Percentiles rank a stretch among this genome's conserved stretches.
Evolutionary conservation across 2,113 vertebrate genomes (phyloP).

Genomic region (Lycocorax pyrrhopterus): DNA sequence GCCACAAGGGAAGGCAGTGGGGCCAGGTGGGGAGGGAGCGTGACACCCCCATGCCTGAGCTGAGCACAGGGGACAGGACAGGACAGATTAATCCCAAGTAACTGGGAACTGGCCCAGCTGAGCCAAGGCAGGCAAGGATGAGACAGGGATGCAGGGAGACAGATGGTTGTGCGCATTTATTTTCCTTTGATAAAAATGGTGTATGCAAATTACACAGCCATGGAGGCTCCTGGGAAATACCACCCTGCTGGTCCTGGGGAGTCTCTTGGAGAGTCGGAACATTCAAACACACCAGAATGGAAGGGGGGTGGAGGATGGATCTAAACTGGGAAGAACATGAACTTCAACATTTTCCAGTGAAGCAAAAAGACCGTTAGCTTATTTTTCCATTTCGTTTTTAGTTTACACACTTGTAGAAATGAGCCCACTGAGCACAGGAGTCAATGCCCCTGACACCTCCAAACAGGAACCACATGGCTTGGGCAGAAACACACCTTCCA

Average conservation of each 20-base stretch:
- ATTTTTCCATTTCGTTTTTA: background rate
- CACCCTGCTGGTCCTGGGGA: conserved; percentile 34
- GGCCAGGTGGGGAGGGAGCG: background rate
- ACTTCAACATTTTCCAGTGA: background rate
- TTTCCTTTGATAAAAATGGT: conserved; percentile 57
- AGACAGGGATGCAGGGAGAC: conserved; percentile 27
- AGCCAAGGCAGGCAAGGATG: background rate
- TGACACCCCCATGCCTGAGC: fast-evolving
- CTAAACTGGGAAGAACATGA: background rate
- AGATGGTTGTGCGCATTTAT: conserved; percentile 62
- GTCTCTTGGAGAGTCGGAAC: background rate
- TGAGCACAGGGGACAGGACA: background rate
- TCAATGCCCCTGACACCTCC: background rate
- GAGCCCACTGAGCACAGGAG: background rate
- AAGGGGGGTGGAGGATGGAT: background rate
- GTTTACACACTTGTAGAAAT: background rate
- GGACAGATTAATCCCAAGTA: background rate
- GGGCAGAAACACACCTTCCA: background rate
- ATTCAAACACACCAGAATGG: conserved; percentile 17
- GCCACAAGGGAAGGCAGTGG: background rate
- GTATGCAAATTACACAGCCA: conserved; percentile 44
- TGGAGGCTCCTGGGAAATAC: conserved; percentile 7
- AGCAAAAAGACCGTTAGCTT: background rate
- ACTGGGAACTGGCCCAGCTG: background rate
- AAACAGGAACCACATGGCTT: background rate